Evolutionary conservation across 1,140 invertebrate genomes (phyloP).

Genomic region (Cherax destructor): DNA sequence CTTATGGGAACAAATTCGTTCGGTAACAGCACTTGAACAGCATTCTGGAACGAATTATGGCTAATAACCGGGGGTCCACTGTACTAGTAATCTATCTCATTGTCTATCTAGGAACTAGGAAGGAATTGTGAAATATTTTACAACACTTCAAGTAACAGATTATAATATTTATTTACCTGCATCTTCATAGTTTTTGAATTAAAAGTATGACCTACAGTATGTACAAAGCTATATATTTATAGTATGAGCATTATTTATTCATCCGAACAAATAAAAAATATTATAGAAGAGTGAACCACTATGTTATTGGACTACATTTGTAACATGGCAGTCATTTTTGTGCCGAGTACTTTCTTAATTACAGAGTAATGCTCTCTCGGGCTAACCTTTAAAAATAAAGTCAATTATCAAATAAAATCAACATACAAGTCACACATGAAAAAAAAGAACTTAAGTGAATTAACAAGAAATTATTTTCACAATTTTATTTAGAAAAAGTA

Average conservation of each 20-base stretch:
- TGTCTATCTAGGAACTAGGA: not conserved
- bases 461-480: not conserved
- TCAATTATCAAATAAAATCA: too few species aligned
- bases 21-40: too few species aligned
- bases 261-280: not conserved
- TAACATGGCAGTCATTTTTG: not conserved
- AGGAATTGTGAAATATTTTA: slow-evolving; percentile 11
- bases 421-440: too few species aligned
- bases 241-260: not conserved
- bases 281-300: not conserved
- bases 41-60: too few species aligned
- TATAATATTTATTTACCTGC: not conserved
- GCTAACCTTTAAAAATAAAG: too few species aligned
- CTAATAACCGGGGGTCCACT: too few species aligned
- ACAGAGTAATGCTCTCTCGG: too few species aligned
- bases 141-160: not conserved
- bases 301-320: not conserved
- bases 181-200: not conserved
- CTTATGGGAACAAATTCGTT: too few species aligned
- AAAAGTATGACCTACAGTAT: not conserved
- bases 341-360: not conserved
- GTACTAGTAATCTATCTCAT: not conserved
- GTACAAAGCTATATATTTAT: not conserved
- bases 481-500: not conserved
- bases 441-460: too few species aligned